These are phyloP conservation scores for Otocyon megalotis DNA, from an alignment of 2,113 vertebrate species.

Conservation along the genomic window DNA sequence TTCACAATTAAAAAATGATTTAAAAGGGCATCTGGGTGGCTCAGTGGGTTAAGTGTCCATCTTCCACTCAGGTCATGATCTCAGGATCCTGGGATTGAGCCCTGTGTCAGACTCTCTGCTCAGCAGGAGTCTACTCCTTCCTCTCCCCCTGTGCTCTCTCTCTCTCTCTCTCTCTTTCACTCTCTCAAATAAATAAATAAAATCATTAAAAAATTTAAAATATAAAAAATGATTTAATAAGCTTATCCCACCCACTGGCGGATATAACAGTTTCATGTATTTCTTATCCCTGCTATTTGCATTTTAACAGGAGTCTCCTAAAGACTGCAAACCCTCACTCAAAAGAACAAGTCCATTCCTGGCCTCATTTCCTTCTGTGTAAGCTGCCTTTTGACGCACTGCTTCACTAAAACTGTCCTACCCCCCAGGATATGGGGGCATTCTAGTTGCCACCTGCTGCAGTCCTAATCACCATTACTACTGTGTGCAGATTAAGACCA, in stretches of 20 bases:
- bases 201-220: too few relatives aligned
- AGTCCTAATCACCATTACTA: background rate
- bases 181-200: too few relatives aligned
- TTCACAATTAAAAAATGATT: background rate
- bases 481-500: background rate
- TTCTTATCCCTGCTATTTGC: background rate
- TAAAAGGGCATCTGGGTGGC: too few relatives aligned
- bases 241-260: background rate
- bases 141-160: too few relatives aligned
- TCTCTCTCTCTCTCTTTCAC: too few relatives aligned
- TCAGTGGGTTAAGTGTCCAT: too few relatives aligned
- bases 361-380: background rate
- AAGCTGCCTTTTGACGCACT: background rate
- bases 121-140: too few relatives aligned
- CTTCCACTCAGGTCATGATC: too few relatives aligned
- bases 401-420: background rate
- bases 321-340: background rate
- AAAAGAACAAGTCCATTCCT: background rate
- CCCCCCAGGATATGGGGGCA: background rate
- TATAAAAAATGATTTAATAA: background rate
- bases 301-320: background rate
- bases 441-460: background rate
- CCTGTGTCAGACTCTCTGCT: too few relatives aligned
- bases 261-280: background rate
- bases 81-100: too few relatives aligned